Conservation (phyloP, 2,888 invertebrate species). For the Thalpophila matura region DNA sequence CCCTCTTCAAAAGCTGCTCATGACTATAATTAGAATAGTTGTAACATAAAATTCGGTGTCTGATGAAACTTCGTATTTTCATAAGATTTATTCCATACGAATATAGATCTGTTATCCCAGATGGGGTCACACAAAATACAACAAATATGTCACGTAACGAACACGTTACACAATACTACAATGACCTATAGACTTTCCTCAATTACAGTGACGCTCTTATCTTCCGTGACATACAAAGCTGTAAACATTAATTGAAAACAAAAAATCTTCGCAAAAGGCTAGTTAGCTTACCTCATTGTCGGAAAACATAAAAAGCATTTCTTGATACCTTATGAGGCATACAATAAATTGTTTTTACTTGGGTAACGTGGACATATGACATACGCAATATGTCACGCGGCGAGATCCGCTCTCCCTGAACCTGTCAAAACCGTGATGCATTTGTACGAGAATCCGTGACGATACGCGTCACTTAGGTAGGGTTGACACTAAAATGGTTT, state of each 20-base stretch:
- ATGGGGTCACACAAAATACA: too few relatives aligned
- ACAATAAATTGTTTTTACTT: constrained; percentile 28
- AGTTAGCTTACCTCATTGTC: constrained; percentile 21
- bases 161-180: background rate
- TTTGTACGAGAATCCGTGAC: constrained; percentile 24
- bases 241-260: constrained; percentile 4
- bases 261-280: constrained; percentile 6
- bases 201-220: background rate
- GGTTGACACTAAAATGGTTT: background rate
- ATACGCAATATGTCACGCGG: constrained; percentile 50
- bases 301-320: constrained; percentile 51
- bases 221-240: constrained; percentile 14
- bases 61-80: too few relatives aligned
- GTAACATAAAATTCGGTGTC: too few relatives aligned
- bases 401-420: constrained; percentile 20
- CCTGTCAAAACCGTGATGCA: constrained; percentile 30
- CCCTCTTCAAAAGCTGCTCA: too few relatives aligned
- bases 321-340: constrained; percentile 14
- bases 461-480: background rate
- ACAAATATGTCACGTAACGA: background rate
- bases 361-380: constrained; percentile 12
- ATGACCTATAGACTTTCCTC: constrained; percentile 11
- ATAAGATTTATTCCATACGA: too few relatives aligned
- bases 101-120: too few relatives aligned
- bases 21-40: too few relatives aligned